Percentiles rank a stretch among this genome's conserved stretches.
These are phyloP conservation scores for Limnodromus scolopaceus DNA, from an alignment of 2,797 vertebrate species.

Conservation along the genomic window DNA sequence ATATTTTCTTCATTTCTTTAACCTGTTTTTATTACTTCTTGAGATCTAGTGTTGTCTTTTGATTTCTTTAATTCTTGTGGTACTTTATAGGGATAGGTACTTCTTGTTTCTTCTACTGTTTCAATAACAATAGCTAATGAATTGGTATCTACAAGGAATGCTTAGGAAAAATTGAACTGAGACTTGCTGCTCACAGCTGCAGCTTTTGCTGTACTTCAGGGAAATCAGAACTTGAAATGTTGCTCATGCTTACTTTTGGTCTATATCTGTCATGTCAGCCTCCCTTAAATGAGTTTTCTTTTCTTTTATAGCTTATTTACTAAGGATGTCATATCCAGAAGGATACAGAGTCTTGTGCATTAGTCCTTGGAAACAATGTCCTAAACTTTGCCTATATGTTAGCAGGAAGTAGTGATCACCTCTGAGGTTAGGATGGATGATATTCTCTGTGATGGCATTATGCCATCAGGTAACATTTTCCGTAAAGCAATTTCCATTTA, in stretches of 20 bases:
- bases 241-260: neutral
- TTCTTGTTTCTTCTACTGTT: neutral
- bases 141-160: neutral
- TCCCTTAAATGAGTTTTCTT: neutral
- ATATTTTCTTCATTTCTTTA: neutral
- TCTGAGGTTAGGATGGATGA: neutral
- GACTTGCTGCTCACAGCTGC: neutral
- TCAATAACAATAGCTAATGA: neutral
- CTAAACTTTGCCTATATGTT: neutral
- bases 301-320: neutral
- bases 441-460: neutral
- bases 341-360: neutral
- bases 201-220: neutral
- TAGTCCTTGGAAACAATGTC: neutral
- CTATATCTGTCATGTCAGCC: neutral
- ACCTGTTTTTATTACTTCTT: neutral
- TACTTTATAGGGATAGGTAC: neutral
- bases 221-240: constrained; percentile 26
- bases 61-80: neutral
- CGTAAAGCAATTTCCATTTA: neutral
- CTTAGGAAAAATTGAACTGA: neutral
- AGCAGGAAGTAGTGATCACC: neutral
- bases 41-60: neutral
- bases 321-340: neutral
- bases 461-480: neutral